Conservation (phyloP, 2,113 vertebrate species). For the Sisor rabdophorus region DNA sequence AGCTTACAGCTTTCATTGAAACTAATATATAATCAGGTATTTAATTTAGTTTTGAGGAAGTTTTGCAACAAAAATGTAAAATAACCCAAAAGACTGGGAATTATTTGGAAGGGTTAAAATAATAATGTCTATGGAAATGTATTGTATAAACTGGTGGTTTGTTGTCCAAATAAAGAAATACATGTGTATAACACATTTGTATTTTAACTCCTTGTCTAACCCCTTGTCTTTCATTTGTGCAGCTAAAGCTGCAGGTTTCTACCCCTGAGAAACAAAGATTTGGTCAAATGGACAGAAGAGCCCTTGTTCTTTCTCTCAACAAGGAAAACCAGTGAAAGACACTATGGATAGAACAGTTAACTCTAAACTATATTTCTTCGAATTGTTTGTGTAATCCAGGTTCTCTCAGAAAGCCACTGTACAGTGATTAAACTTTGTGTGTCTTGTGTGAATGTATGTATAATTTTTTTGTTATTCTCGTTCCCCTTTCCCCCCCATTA, state of each 20-base stretch:
- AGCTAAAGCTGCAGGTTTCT: constrained; percentile 68
- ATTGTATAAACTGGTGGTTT: no score
- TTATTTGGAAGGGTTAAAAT: no score
- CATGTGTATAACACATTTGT: no score
- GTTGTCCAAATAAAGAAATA: no score
- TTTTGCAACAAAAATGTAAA: no score
- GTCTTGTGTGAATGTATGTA: constrained; percentile 13
- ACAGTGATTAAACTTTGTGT: constrained; percentile 6
- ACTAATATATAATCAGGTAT: no score
- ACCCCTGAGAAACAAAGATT: constrained; percentile 64
- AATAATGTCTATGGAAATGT: no score
- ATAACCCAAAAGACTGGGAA: no score
- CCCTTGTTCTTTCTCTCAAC: constrained; percentile 59
- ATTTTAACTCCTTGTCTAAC: no score
- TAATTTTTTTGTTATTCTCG: constrained; percentile 1
- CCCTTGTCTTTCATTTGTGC: background rate
- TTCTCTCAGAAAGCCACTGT: constrained; percentile 19
- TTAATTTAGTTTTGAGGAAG: no score
- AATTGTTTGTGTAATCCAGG: constrained; percentile 11
- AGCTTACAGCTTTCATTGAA: no score
- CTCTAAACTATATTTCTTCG: background rate
- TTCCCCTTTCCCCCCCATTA: constrained; percentile 31
- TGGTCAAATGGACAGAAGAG: constrained; percentile 59
- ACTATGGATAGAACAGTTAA: background rate
- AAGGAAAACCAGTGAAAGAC: constrained; percentile 67